Conservation (phyloP, 2,888 invertebrate genomes). For the Balanococcus diminutus region DNA sequence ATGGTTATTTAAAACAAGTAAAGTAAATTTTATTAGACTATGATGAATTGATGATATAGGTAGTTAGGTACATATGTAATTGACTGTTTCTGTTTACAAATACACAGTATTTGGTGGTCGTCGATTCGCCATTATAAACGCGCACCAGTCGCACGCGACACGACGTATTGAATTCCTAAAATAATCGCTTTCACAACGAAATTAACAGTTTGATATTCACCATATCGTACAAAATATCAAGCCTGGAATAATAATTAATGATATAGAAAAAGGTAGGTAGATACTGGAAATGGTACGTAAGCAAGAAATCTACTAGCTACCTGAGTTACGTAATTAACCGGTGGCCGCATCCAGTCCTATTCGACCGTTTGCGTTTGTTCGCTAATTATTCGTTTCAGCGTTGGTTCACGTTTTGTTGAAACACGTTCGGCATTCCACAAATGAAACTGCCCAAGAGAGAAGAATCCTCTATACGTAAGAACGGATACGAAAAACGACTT, state of each 20-base stretch:
- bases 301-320: conserved; percentile 19
- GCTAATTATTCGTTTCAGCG: conserved; percentile 39
- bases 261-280: not conserved
- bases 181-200: conserved; percentile 37
- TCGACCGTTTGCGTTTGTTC: conserved; percentile 28
- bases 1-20: too few species aligned
- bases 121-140: not conserved
- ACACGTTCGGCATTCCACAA: conserved; percentile 29
- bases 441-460: conserved; percentile 26
- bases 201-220: conserved; percentile 32
- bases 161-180: conserved; percentile 7
- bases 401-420: conserved; percentile 38
- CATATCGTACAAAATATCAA: conserved; percentile 42
- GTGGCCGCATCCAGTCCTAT: conserved; percentile 26
- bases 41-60: too few species aligned
- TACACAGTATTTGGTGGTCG: not conserved
- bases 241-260: not conserved
- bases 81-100: not conserved
- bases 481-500: conserved; percentile 28
- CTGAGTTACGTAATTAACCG: conserved; percentile 25
- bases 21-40: too few species aligned
- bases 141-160: not conserved
- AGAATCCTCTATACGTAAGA: conserved; percentile 30
- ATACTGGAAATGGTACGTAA: not conserved
- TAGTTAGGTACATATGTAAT: too few species aligned